A percentile compares a stretch with the other conserved stretches of the same genome.
phyloP scores from a whole-genome alignment of 2,888 invertebrate species.

The Oscheius sp. region DNA sequence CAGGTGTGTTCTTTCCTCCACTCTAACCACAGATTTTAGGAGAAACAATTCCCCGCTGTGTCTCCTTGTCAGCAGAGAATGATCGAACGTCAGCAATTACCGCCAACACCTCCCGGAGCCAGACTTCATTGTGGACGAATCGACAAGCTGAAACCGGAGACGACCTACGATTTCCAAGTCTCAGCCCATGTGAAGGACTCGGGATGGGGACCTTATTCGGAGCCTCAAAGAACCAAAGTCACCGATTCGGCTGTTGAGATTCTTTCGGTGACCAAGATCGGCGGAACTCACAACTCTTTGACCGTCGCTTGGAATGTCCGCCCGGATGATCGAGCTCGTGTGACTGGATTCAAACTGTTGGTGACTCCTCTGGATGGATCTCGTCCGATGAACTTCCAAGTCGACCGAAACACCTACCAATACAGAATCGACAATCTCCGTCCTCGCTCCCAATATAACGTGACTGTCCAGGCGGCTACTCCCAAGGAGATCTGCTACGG shows the following conservation, averaged over 20 bases:
- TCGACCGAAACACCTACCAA: conserved; percentile 67
- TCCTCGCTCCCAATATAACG: conserved; percentile 69
- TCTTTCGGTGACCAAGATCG: conserved; percentile 58
- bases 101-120: conserved; percentile 63
- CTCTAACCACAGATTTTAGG: conserved; percentile 34
- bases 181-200: conserved; percentile 54
- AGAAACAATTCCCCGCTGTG: conserved; percentile 64
- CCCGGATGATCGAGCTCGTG: conserved; percentile 61
- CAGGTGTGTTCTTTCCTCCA: conserved; percentile 19
- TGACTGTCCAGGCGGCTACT: conserved; percentile 65
- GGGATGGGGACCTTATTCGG: conserved; percentile 49
- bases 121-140: conserved; percentile 67
- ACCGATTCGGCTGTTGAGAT: conserved; percentile 62
- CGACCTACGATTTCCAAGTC: conserved; percentile 67
- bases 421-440: conserved; percentile 65
- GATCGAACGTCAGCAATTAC: conserved; percentile 63
- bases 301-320: conserved; percentile 65
- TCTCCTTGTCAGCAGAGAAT: conserved; percentile 63
- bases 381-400: conserved; percentile 64
- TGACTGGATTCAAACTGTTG: conserved; percentile 65
- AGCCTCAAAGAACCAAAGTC: conserved; percentile 51
- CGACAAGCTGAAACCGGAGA: conserved; percentile 62
- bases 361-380: conserved; percentile 63
- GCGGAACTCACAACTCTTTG: conserved; percentile 60
- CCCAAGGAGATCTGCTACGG: conserved; percentile 56